Percentiles rank a stretch among this genome's conserved stretches.
These are phyloP conservation scores for Chlorops oryzae DNA, from an alignment of 1,140 invertebrate species.

Conservation along the genomic window DNA sequence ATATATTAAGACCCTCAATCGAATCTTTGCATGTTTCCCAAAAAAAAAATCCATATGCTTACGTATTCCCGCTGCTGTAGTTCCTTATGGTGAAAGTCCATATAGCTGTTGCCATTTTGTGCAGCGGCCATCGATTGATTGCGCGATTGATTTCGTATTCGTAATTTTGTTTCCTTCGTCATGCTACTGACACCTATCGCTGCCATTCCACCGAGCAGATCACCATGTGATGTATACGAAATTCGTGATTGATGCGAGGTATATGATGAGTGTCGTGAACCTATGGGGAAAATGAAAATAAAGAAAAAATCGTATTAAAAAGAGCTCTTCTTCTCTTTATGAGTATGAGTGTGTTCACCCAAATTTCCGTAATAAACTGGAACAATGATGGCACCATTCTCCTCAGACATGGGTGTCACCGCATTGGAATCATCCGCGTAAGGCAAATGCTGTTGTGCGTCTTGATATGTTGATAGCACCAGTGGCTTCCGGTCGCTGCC, in stretches of 20 bases:
- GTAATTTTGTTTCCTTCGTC: slow-evolving; percentile 79
- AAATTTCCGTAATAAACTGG: slow-evolving; percentile 79
- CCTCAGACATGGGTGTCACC: slow-evolving; percentile 96
- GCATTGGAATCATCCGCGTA: slow-evolving; percentile 97
- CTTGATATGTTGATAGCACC: slow-evolving; percentile 88
- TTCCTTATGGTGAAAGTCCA: slow-evolving; percentile 63
- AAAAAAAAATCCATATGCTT: slow-evolving; percentile 39
- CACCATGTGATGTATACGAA: slow-evolving; percentile 89
- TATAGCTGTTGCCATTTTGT: slow-evolving; percentile 49
- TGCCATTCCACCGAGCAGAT: slow-evolving; percentile 68
- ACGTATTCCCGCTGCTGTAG: slow-evolving; percentile 60
- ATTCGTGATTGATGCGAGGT: slow-evolving; percentile 87
- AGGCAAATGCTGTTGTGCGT: slow-evolving; percentile 92
- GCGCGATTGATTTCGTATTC: slow-evolving; percentile 66
- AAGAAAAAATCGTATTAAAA: no score
- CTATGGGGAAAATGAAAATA: slow-evolving; percentile 39
- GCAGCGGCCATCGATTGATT: slow-evolving; percentile 58
- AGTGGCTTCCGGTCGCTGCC: slow-evolving; percentile 86
- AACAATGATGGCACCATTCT: slow-evolving; percentile 90
- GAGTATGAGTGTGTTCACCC: no score
- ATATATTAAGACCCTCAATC: no score
- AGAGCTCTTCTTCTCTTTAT: no score
- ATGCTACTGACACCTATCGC: slow-evolving; percentile 57
- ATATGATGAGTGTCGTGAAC: slow-evolving; percentile 86
- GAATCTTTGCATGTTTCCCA: not conserved